Evolutionary conservation across 2,113 vertebrate species (phyloP), one percentile per base, ranked within the genome.

Genomic region (Columba janthina): DNA sequence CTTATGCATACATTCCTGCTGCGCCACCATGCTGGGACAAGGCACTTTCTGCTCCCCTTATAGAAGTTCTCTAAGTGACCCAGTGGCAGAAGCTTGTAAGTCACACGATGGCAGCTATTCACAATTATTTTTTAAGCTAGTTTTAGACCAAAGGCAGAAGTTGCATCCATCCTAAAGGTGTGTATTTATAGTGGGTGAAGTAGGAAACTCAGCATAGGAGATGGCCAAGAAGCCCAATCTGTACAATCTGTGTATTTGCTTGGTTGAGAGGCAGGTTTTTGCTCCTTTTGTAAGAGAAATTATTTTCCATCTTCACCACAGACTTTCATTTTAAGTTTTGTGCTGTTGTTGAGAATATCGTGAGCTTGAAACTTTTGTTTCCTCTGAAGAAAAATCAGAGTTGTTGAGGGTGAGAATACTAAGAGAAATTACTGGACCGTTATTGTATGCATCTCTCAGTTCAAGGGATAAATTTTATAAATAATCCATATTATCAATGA

Each of bases 1-100:
- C 0, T 56, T 12, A 4, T 15, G 13, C 5, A 15, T 0, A 2
- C 5, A 54, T 58, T 73, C 22, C 38, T 40, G 5, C 28, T 25
- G 21, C 32, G 24, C 11, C 36, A 18, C 4, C 21, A 62, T 22
- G 3, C 7, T 75, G 31, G 58, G 46, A 32, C 53, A n/a, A 21
- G 24, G 26, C 4, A 6, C 14, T 56, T 40, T 10, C 38, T 51
- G 8, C 29, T 46, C 20, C 5, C 4, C 12, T 77, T 42, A 16
- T 24, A 20, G 11, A 46, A 50, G 20, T 36, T 5, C 38, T 60
- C 2, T 19, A 50, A 65, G 9, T 32, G 31, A 29, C 44, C 18
- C 12, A 51, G 10, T 4, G 14, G 11, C 20, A 75, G 48, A 89
- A 70, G 8, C 10, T 54, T 80, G 4, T 28, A 78, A 12, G 14